Conservation (phyloP, 2,113 vertebrate genomes). For the Lepidothrix coronata region DNA sequence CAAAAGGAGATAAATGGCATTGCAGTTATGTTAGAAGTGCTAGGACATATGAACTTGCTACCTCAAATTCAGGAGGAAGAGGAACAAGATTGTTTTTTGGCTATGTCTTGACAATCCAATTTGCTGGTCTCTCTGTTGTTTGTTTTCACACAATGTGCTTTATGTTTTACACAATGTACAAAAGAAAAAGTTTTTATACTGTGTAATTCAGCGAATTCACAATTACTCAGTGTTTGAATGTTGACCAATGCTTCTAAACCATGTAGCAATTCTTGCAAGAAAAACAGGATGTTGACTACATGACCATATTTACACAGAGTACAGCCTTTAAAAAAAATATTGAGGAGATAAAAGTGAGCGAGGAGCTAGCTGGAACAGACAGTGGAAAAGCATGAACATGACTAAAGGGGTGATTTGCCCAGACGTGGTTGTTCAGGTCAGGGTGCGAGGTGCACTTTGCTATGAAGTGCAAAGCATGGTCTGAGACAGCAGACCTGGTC, state of each 20-base stretch:
- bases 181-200: neutral
- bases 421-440: neutral
- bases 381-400: neutral
- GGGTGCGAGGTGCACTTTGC: neutral
- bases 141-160: neutral
- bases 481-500: neutral
- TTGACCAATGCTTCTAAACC: neutral
- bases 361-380: neutral
- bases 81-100: neutral
- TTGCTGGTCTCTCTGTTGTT: neutral
- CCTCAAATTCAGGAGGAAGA: neutral
- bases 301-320: neutral
- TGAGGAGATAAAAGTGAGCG: neutral
- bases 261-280: neutral
- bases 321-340: neutral
- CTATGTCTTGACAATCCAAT: neutral
- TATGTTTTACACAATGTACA: neutral
- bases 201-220: neutral
- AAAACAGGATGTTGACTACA: neutral
- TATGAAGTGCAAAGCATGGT: neutral
- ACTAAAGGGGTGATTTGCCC: neutral
- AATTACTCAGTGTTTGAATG: neutral
- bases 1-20: neutral
- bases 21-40: neutral
- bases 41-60: neutral